Evolutionary conservation across 2,888 invertebrate species (phyloP), one percentile per base, ranked within the genome.

Genomic region (Nysson spinosus): DNA sequence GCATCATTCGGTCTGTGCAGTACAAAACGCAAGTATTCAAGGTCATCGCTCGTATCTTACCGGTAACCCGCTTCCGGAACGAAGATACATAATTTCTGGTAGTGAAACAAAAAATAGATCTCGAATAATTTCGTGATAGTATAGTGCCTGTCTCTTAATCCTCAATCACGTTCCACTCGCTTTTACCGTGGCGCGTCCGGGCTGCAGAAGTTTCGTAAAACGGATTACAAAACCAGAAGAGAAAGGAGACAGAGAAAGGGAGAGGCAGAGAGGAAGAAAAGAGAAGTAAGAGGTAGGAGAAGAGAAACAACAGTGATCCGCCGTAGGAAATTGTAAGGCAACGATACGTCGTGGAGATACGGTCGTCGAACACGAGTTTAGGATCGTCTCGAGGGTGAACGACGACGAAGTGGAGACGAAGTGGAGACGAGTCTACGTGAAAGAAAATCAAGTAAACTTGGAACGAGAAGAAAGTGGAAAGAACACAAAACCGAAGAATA

Each of bases 181-280:
- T 58, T 50, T 55, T 49, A 60, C 63, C 43, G 51, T 55, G 37
- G 67, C 63, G 72, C 66, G 68, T 68, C 60, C 75, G 73, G 58
- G 67, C 67, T 54, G 52, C 52, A 68, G 56, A 46, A 67, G 76
- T 75, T 83, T 83, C 83, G 83, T 81, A 83, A 83, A 82, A 80
- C 75, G 80, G 80, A 83, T 83, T 83, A 82, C 83, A 81, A 83
- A 82, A 82, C 79, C 78, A 72, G 74, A 74, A 72, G 79, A 77
- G 73, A 78, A 78, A 80, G 76, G 71, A 78, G 78, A 75, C 70
- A 78, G 71, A 64, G 74, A 73, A 71, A 74, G 69, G 64, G 56
- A 73, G 72, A 77, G 69, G 60, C 61, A 58, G 52, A 62, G 71
- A 71, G 70, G 61, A 61, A 68, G 61, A 68, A 66, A 72, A 69